Base-by-base conservation (phyloP, 2,113 vertebrate genomes). In the Tragulus kanchil region DNA sequence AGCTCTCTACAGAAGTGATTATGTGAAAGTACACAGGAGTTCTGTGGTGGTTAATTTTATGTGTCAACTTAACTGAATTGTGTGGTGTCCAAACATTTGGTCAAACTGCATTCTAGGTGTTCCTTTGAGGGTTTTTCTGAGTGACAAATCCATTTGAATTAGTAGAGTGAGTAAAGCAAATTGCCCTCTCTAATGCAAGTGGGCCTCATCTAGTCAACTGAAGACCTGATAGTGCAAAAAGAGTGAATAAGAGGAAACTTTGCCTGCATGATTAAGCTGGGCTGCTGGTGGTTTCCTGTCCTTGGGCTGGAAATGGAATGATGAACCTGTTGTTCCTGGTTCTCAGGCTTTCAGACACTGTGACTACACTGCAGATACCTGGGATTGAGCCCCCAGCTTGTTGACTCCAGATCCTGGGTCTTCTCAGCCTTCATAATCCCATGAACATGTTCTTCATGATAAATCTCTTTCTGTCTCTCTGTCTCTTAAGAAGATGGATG, bases 201-300 rank as follows among this genome's bases (percentile, higher is more conserved):
- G 45, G 56, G 28, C 26, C 23, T 92, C 45, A 42, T 58, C 23
- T 52, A 58, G 36, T 50, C 62, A 50, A 14, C 0, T 48, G 48
- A 71, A 67, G 61, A 89, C 36, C 21, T 26, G 69, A n/a, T 9
- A 89, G 54, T 28, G 28, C 21, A 89, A 48, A 96, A 96, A 88
- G 4, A 7, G 45, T 92, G 59, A 83, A 19, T 14, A 16, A 45
- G 67, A 77, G 19, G 52, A 8, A 67, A 45, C 3, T 62, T 62
- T 50, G 9, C 65, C 50, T 78, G 5, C 9, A 28, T 54, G 8
- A 26, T 67, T 52, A 61, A 64, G 10, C 14, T 15, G 10, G 45
- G 8, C n/a, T 45, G 17, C 23, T n/a, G 48, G 36, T 69, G n/a
- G 92, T 69, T 21, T 42, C 77, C 50, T 58, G 69, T 1, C 23